These are phyloP conservation scores for Myzus persicae DNA, from an alignment of 1,140 invertebrate species.

Conservation along the genomic window DNA sequence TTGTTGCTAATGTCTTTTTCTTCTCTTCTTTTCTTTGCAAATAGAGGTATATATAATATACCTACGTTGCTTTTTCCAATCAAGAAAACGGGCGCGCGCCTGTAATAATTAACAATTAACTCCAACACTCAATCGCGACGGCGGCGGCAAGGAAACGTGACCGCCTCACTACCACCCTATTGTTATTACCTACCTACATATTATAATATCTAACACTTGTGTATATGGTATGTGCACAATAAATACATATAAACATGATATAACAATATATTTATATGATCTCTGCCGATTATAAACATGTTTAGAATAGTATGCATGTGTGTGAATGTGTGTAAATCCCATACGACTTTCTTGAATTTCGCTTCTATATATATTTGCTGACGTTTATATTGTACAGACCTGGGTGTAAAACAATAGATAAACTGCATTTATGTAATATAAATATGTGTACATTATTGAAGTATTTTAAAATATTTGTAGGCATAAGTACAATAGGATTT, in stretches of 20 bases:
- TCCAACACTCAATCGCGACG: slow-evolving; percentile 54
- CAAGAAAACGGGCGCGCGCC: slow-evolving; percentile 15
- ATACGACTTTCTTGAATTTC: neutral
- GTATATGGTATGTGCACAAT: neutral
- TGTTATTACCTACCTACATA: neutral
- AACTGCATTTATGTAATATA: too few species aligned
- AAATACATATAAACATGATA: neutral
- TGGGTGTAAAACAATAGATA: neutral
- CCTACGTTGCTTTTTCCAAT: neutral
- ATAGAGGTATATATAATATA: too few species aligned
- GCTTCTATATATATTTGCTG: neutral
- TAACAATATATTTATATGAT: neutral
- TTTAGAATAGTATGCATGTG: neutral
- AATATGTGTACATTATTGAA: too few species aligned
- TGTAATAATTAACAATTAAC: slow-evolving; percentile 58
- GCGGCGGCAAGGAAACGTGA: slow-evolving; percentile 51
- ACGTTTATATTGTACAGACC: neutral
- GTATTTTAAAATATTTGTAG: too few species aligned
- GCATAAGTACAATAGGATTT: too few species aligned
- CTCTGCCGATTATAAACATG: slow-evolving; percentile 30
- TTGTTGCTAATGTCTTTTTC: slow-evolving; percentile 46
- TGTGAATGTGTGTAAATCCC: neutral
- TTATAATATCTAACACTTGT: neutral
- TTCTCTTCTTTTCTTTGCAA: neutral
- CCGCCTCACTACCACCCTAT: slow-evolving; percentile 25